Evolutionary conservation across 2,888 invertebrate species (phyloP).

Genomic region (Troilus luridus): DNA sequence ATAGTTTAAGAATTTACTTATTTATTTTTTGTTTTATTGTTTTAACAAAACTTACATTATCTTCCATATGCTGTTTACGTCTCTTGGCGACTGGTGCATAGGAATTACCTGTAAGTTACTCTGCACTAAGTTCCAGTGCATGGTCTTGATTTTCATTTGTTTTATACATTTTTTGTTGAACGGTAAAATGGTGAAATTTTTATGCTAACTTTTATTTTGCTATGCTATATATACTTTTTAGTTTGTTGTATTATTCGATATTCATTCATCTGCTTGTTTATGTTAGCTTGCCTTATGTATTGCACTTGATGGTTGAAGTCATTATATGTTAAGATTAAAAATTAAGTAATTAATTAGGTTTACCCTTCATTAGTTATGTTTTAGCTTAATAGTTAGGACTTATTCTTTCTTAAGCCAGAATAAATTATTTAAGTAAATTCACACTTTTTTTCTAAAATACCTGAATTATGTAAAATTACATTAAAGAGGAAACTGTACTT

Average conservation of each 20-base stretch:
- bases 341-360: neutral
- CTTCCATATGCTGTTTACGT: constrained; percentile 57
- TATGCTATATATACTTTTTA: constrained; percentile 10
- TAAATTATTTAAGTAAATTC: neutral
- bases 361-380: neutral
- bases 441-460: neutral
- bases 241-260: constrained; percentile 3
- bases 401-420: neutral
- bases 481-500: neutral
- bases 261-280: constrained; percentile 25
- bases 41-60: constrained; percentile 56
- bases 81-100: constrained; percentile 58
- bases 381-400: neutral
- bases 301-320: constrained; percentile 9
- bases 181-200: constrained; percentile 22
- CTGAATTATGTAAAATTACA: neutral
- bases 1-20: constrained; percentile 17
- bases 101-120: constrained; percentile 69
- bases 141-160: constrained; percentile 55
- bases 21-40: constrained; percentile 48
- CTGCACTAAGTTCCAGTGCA: constrained; percentile 67
- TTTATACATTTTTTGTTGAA: constrained; percentile 18
- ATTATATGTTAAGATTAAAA: neutral
- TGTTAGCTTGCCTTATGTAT: neutral
- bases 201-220: constrained; percentile 12